Evolutionary conservation across 2,888 invertebrate species (phyloP).

Genomic region (Peribatodes rhomboidaria): DNA sequence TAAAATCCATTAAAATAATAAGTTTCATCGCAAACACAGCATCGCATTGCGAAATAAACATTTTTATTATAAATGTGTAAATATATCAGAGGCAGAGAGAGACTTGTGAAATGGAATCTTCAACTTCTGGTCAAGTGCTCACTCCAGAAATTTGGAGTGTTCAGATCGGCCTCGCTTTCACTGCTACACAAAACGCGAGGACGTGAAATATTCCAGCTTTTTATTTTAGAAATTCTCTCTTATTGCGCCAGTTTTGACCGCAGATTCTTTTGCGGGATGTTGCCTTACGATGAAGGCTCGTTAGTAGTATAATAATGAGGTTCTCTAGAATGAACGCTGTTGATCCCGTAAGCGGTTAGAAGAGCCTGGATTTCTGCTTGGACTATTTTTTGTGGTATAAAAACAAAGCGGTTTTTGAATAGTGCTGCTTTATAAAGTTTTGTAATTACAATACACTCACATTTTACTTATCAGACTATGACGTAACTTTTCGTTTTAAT

Average conservation of each 20-base stretch:
- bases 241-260: slow-evolving; percentile 29
- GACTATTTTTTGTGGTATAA: slow-evolving; percentile 18
- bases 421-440: neutral
- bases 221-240: slow-evolving; percentile 34
- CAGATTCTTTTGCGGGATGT: slow-evolving; percentile 26
- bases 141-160: slow-evolving; percentile 56
- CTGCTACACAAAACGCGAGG: slow-evolving; percentile 51
- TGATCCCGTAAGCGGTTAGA: slow-evolving; percentile 26
- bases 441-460: too few relatives aligned
- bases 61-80: slow-evolving; percentile 46
- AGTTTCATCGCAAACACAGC: slow-evolving; percentile 40
- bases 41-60: slow-evolving; percentile 40
- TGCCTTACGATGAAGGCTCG: slow-evolving; percentile 31
- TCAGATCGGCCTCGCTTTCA: slow-evolving; percentile 53
- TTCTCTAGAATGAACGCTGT: slow-evolving; percentile 26
- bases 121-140: slow-evolving; percentile 51
- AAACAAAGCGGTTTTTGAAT: neutral
- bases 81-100: slow-evolving; percentile 47
- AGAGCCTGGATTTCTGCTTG: slow-evolving; percentile 22
- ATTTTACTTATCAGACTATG: too few relatives aligned
- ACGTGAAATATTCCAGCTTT: slow-evolving; percentile 36
- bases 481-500: too few relatives aligned
- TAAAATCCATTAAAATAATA: slow-evolving; percentile 50
- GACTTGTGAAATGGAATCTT: slow-evolving; percentile 51
- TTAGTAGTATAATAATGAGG: slow-evolving; percentile 34